These are phyloP conservation scores for Parasteatoda lunata DNA, from an alignment of 2,888 invertebrate species.

Conservation along the genomic window DNA sequence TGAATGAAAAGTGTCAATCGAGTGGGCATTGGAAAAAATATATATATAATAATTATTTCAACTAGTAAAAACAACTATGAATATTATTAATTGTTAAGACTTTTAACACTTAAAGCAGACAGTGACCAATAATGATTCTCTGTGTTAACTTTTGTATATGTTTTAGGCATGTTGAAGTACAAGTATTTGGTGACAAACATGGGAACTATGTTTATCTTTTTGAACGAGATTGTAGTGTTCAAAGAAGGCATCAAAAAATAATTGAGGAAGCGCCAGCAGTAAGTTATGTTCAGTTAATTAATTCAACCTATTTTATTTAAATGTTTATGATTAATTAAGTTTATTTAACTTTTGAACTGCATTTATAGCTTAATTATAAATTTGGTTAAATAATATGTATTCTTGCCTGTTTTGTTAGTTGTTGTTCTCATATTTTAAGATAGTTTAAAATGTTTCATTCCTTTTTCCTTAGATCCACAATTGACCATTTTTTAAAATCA, in stretches of 20 bases:
- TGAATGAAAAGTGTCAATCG: too few relatives aligned
- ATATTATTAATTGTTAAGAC: too few relatives aligned
- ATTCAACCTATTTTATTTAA: neutral
- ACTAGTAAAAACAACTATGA: too few relatives aligned
- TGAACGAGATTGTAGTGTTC: slow-evolving; percentile 99
- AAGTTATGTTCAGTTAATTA: slow-evolving; percentile 9
- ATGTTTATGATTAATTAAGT: neutral
- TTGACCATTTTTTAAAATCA: neutral
- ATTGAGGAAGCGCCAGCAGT: slow-evolving; percentile 93
- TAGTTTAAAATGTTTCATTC: neutral
- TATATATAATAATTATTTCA: too few relatives aligned
- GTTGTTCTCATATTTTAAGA: neutral
- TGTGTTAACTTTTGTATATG: too few relatives aligned
- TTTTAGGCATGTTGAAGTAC: slow-evolving; percentile 94
- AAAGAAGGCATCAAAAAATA: slow-evolving; percentile 98
- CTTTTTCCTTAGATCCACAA: neutral
- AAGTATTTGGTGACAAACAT: slow-evolving; percentile 94
- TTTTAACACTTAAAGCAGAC: too few relatives aligned
- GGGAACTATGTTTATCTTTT: slow-evolving; percentile 94
- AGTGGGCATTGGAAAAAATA: too few relatives aligned
- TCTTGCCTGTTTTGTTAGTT: neutral
- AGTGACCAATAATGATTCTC: too few relatives aligned
- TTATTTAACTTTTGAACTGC: neutral
- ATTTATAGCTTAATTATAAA: neutral
- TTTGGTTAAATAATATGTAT: neutral